Evolutionary conservation across 2,888 invertebrate genomes (phyloP).

Genomic region (Cerastis rubricosa): DNA sequence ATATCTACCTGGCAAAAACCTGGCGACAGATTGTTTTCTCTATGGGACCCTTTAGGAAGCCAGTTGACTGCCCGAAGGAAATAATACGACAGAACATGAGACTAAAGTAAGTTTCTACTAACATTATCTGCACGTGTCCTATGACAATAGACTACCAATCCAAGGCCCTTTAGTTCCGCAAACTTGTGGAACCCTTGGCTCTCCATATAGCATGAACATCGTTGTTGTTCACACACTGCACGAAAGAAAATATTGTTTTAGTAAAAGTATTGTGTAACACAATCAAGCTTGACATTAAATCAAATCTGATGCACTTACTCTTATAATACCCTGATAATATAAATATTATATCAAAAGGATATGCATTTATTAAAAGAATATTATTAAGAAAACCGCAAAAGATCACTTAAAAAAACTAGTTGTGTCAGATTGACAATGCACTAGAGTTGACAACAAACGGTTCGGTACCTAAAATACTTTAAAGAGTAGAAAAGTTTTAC

Average conservation of each 20-base stretch:
- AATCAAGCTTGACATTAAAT: constrained; percentile 4
- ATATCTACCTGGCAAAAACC: not conserved
- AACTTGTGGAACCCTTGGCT: constrained; percentile 66
- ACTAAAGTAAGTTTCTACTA: constrained; percentile 43
- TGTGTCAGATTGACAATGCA: constrained; percentile 42
- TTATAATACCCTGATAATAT: constrained; percentile 2
- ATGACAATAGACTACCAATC: constrained; percentile 74
- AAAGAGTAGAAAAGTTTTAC: no score
- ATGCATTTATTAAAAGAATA: not conserved
- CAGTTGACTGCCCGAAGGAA: not conserved
- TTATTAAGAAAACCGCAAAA: not conserved
- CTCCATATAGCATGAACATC: constrained; percentile 48
- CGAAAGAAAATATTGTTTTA: not conserved
- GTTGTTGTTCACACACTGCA: constrained; percentile 38
- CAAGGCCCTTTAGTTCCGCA: constrained; percentile 69
- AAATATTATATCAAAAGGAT: constrained; percentile 32
- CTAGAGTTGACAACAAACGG: not conserved
- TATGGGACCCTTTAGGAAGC: not conserved
- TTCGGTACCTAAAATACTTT: no score
- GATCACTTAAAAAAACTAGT: constrained; percentile 5
- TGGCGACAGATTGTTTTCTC: not conserved
- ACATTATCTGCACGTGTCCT: constrained; percentile 60
- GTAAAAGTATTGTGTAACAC: not conserved
- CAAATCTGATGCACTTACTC: constrained; percentile 9
- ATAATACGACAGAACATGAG: not conserved